These are phyloP conservation scores for Hyppa rectilinea DNA, from an alignment of 2,888 invertebrate species.

Conservation along the genomic window DNA sequence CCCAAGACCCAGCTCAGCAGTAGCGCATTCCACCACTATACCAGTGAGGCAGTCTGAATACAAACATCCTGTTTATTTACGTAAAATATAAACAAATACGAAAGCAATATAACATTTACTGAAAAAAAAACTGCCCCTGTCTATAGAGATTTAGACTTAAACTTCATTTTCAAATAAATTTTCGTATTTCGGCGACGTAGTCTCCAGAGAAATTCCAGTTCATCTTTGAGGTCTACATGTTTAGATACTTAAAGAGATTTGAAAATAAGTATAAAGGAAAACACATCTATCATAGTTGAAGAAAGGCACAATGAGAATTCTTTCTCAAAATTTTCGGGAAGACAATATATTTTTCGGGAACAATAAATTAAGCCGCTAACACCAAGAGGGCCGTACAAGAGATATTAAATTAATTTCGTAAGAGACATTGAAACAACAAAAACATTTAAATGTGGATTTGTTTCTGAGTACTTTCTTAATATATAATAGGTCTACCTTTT, in stretches of 20 bases:
- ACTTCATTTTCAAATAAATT: slow-evolving; percentile 10
- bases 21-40: too few species aligned
- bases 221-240: slow-evolving; percentile 14
- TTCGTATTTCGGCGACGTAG: slow-evolving; percentile 15
- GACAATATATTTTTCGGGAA: slow-evolving; percentile 34
- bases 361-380: slow-evolving; percentile 49
- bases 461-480: slow-evolving; percentile 19
- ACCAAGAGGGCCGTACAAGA: slow-evolving; percentile 28
- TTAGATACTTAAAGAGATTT: slow-evolving; percentile 18
- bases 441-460: slow-evolving; percentile 45
- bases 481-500: slow-evolving; percentile 6
- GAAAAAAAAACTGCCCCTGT: neutral
- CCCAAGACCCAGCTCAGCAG: too few species aligned
- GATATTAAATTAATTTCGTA: slow-evolving; percentile 53
- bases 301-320: neutral
- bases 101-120: neutral
- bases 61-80: neutral
- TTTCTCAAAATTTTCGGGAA: neutral
- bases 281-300: slow-evolving; percentile 7
- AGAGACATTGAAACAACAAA: too few species aligned
- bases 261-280: slow-evolving; percentile 15
- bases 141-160: neutral
- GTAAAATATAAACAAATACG: neutral
- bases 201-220: slow-evolving; percentile 26
- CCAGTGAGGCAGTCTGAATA: too few species aligned